Conservation (phyloP, 2,113 vertebrate genomes). For the Ia io region DNA sequence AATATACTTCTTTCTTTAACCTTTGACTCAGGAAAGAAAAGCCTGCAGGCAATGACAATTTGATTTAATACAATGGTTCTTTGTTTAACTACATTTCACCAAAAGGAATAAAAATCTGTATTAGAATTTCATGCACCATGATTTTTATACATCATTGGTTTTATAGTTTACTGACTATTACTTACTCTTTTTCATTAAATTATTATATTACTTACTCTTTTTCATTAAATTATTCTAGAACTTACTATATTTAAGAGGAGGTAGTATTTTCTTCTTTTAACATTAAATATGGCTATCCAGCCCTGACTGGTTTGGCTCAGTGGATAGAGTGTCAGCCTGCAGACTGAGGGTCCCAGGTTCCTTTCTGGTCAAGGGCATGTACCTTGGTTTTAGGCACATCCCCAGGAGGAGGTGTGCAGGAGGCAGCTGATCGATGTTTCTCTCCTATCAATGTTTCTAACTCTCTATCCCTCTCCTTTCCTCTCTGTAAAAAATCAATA, state of each 20-base stretch:
- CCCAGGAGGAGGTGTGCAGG: too few species aligned
- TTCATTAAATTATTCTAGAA: slow-evolving; percentile 10
- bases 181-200: slow-evolving; percentile 29
- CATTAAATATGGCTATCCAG: background rate
- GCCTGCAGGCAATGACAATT: background rate
- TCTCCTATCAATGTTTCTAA: too few species aligned
- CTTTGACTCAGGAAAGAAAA: slow-evolving; percentile 20
- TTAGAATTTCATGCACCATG: background rate
- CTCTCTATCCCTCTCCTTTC: too few species aligned
- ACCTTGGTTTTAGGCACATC: too few species aligned
- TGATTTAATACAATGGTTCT: background rate
- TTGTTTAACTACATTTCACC: background rate
- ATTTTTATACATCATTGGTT: slow-evolving; percentile 10
- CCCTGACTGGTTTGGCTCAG: too few species aligned
- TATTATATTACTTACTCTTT: slow-evolving; percentile 9
- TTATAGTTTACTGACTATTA: slow-evolving; percentile 4
- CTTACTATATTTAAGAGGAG: slow-evolving; percentile 10
- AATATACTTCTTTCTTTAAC: slow-evolving; percentile 2
- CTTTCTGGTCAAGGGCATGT: too few species aligned
- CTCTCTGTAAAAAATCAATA: too few species aligned
- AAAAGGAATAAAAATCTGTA: slow-evolving; percentile 1
- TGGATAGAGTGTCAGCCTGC: too few species aligned
- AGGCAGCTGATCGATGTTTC: too few species aligned
- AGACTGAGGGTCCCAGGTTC: too few species aligned
- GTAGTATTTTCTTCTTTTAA: background rate